These are phyloP conservation scores for Leucozona laternaria DNA, from an alignment of 2,888 invertebrate genomes.

Conservation along the genomic window DNA sequence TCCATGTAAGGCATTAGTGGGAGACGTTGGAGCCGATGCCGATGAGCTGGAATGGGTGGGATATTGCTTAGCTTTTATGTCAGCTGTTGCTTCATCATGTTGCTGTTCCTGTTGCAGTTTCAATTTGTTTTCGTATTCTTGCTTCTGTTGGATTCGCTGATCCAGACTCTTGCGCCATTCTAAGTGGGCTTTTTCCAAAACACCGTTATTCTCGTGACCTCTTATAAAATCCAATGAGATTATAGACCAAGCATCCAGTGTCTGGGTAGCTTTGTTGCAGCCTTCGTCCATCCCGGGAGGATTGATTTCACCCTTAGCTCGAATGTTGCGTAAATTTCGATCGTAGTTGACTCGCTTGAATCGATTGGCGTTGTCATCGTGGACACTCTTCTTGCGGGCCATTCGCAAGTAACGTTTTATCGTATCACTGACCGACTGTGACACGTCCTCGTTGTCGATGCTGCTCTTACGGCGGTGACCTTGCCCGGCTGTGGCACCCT, in stretches of 20 bases:
- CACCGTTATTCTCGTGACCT: constrained; percentile 78
- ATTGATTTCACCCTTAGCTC: constrained; percentile 90
- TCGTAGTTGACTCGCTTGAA: constrained; percentile 96
- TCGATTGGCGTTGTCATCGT: constrained; percentile 90
- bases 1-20: constrained; percentile 71
- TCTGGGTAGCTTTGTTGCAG: constrained; percentile 90
- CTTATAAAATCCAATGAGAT: constrained; percentile 85
- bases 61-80: constrained; percentile 31
- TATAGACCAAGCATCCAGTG: constrained; percentile 90
- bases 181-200: constrained; percentile 79
- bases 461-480: constrained; percentile 88
- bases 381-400: constrained; percentile 93
- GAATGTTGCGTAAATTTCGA: constrained; percentile 92
- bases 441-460: constrained; percentile 93
- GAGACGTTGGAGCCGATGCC: constrained; percentile 79
- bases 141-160: constrained; percentile 78
- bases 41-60: constrained; percentile 76
- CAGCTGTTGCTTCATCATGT: constrained; percentile 9
- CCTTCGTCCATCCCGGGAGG: constrained; percentile 92
- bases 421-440: constrained; percentile 94
- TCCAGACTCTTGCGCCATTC: constrained; percentile 79
- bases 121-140: constrained; percentile 78
- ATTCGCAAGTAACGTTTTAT: constrained; percentile 93
- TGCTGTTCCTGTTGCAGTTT: constrained; percentile 54
- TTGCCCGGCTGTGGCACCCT: constrained; percentile 64